Evolutionary conservation across 2,888 invertebrate species (phyloP).

Genomic region (Spialia ferax): DNA sequence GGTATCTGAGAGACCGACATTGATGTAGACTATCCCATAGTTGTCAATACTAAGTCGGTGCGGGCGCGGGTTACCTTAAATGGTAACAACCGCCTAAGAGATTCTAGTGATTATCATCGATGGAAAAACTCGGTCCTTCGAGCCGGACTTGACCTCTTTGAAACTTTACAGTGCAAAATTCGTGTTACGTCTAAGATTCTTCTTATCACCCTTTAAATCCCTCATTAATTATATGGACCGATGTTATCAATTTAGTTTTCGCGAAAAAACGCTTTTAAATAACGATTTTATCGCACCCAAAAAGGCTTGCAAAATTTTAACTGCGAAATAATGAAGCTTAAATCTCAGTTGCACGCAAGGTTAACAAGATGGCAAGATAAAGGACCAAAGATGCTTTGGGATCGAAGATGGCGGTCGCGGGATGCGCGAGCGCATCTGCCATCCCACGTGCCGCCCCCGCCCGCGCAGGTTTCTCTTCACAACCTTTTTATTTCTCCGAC

Average conservation of each 20-base stretch:
- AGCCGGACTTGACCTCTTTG: conserved; percentile 81
- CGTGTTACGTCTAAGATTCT: background rate
- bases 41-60: conserved; percentile 73
- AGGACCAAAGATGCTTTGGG: conserved; percentile 45
- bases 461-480: conserved; percentile 71
- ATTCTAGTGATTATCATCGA: conserved; percentile 73
- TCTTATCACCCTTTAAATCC: background rate
- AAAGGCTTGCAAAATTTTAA: conserved; percentile 52
- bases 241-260: conserved; percentile 13
- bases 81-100: conserved; percentile 68
- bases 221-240: background rate
- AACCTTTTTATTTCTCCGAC: conserved; percentile 66
- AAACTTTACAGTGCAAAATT: conserved; percentile 41
- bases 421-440: conserved; percentile 81
- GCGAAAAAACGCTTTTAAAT: background rate
- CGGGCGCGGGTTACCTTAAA: conserved; percentile 78
- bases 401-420: conserved; percentile 55
- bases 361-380: conserved; percentile 71
- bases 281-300: conserved; percentile 57
- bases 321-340: conserved; percentile 70
- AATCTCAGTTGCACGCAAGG: conserved; percentile 70
- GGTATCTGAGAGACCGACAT: conserved; percentile 65
- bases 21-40: conserved; percentile 79
- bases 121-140: conserved; percentile 77
- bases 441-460: conserved; percentile 82